Conservation (phyloP, 2,888 invertebrate species). For the Mallateleia sp. region DNA sequence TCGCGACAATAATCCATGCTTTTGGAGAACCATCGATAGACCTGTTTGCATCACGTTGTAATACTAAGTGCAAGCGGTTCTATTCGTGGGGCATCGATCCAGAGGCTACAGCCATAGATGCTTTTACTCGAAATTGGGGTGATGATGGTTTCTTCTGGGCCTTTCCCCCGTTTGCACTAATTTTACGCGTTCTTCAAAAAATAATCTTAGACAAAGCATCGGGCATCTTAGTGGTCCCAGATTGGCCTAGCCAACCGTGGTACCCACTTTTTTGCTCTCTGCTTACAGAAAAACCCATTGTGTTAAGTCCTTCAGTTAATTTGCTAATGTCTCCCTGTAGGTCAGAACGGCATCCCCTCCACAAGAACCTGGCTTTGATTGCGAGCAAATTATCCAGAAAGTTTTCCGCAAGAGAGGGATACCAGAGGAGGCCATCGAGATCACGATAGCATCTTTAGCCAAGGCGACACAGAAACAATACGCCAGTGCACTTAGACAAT, state of each 20-base stretch:
- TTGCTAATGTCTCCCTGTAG: slow-evolving; percentile 66
- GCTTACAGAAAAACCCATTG: background rate
- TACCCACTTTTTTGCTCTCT: background rate
- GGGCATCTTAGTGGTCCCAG: slow-evolving; percentile 50
- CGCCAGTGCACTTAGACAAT: slow-evolving; percentile 68
- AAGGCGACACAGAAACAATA: slow-evolving; percentile 77
- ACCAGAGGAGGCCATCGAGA: slow-evolving; percentile 52
- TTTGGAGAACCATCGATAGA: background rate
- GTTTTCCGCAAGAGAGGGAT: slow-evolving; percentile 11
- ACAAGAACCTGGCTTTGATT: slow-evolving; percentile 56
- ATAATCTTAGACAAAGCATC: slow-evolving; percentile 26
- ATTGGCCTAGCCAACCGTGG: slow-evolving; percentile 35
- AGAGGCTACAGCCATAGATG: slow-evolving; percentile 49
- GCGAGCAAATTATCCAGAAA: slow-evolving; percentile 49
- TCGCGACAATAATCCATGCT: background rate
- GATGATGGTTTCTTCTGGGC: slow-evolving; percentile 54
- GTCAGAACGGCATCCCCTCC: slow-evolving; percentile 1
- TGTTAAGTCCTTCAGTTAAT: slow-evolving; percentile 30
- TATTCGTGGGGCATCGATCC: slow-evolving; percentile 41
- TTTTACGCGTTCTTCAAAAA: slow-evolving; percentile 27
- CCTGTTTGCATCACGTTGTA: slow-evolving; percentile 13
- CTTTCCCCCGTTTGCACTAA: slow-evolving; percentile 22
- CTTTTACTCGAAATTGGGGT: slow-evolving; percentile 63
- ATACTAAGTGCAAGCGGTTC: background rate
- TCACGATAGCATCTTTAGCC: slow-evolving; percentile 75